phyloP scores from a whole-genome alignment of 1,140 invertebrate species.

The Aphelenchoides avenae region DNA sequence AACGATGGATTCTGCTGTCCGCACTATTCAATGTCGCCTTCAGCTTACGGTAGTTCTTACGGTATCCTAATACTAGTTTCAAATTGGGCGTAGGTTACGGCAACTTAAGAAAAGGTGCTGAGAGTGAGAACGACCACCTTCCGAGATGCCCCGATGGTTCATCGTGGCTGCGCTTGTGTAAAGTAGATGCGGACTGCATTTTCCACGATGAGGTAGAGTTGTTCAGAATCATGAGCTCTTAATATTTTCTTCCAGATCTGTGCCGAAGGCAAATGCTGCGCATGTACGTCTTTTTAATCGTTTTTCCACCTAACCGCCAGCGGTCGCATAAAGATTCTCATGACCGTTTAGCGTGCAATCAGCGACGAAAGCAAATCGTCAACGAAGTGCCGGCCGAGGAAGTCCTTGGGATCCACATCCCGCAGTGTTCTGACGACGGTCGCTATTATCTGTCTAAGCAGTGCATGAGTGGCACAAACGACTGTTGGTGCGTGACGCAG shows the following conservation, averaged over 20 bases:
- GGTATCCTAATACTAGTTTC: not conserved
- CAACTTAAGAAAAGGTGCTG: not conserved
- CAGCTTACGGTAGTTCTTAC: not conserved
- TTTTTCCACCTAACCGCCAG: no score
- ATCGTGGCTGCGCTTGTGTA: constrained; percentile 25
- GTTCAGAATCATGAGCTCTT: no score
- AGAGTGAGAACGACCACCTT: not conserved
- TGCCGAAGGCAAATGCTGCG: constrained; percentile 36
- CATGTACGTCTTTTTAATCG: constrained; percentile 20
- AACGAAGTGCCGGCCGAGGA: constrained; percentile 1
- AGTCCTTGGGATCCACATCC: constrained; percentile 3
- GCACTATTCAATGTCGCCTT: not conserved
- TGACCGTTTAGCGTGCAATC: constrained; percentile 25
- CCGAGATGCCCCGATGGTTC: constrained; percentile 22
- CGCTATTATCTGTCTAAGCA: constrained; percentile 21
- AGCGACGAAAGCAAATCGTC: constrained; percentile 18
- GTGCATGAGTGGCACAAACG: constrained; percentile 20
- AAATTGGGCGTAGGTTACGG: not conserved
- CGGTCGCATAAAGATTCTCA: not conserved
- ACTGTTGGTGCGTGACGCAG: constrained; percentile 23
- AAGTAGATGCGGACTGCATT: constrained; percentile 23
- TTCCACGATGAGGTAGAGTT: constrained; percentile 36
- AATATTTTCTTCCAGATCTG: no score
- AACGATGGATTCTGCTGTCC: constrained; percentile 26
- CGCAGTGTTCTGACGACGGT: constrained; percentile 28